A percentile compares a stretch with the other conserved stretches of the same genome.
Evolutionary conservation across 92 coral and sea anemone genomes (phyloP).

Genomic region (Heliopora coerulea): DNA sequence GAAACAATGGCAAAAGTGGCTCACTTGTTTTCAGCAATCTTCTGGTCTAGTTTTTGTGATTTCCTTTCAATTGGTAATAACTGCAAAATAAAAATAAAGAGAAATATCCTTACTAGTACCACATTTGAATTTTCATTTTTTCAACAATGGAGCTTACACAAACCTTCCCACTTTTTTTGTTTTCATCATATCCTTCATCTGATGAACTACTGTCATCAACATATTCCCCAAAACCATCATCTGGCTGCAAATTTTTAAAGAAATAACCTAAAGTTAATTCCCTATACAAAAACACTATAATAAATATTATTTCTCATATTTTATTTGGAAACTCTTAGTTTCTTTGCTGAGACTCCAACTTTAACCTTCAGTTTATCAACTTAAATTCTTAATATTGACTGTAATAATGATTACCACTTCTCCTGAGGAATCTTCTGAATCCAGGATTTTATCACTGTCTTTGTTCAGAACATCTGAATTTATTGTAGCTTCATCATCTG

Average conservation of each 20-base stretch:
- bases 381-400: too few species aligned
- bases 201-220: not conserved
- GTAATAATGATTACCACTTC: too few species aligned
- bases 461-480: not conserved
- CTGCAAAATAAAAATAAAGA: slow-evolving; percentile 41
- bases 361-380: too few species aligned
- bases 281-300: too few species aligned
- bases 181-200: too few species aligned
- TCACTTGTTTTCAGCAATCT: slow-evolving; percentile 85
- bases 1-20: slow-evolving; percentile 14
- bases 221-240: slow-evolving; percentile 8
- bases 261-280: too few species aligned
- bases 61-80: slow-evolving; percentile 93
- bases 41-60: slow-evolving; percentile 77
- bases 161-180: too few species aligned
- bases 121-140: too few species aligned
- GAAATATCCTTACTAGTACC: not conserved
- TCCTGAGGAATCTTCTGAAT: not conserved
- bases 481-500: not conserved
- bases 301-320: too few species aligned
- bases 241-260: slow-evolving; percentile 40
- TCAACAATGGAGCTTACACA: too few species aligned
- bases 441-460: not conserved
- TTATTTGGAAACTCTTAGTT: too few species aligned
- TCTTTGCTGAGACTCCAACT: too few species aligned